Conservation (phyloP, 92 coral and sea anemone genomes). For the Epizoanthus fatuus region DNA sequence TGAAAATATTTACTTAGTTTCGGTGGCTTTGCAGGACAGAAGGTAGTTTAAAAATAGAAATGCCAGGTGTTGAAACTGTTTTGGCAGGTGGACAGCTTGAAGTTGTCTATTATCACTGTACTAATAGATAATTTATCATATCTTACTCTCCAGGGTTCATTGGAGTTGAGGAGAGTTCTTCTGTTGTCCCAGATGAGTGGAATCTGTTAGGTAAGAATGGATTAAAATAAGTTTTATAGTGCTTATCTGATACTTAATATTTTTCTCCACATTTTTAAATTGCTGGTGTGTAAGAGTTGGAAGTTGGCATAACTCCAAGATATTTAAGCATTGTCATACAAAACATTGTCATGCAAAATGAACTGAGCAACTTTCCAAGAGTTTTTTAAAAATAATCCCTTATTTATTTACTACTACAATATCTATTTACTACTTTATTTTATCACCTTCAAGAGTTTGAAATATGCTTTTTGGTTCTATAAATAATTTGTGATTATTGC, state of each 20-base stretch:
- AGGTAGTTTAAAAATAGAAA: not conserved
- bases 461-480: not conserved
- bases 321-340: no score
- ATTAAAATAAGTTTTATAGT: no score
- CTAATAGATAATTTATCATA: not conserved
- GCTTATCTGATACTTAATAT: no score
- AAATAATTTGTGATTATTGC: not conserved
- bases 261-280: no score
- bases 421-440: no score
- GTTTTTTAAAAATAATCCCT: no score
- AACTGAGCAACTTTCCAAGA: no score
- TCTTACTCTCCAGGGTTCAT: not conserved
- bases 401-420: no score
- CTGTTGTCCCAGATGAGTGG: conserved; percentile 2
- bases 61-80: conserved; percentile 12
- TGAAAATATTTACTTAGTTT: not conserved
- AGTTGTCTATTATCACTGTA: not conserved
- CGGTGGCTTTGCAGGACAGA: not conserved
- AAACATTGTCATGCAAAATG: no score
- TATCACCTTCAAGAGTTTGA: no score
- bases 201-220: conserved; percentile 1
- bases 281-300: no score
- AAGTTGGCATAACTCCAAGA: no score
- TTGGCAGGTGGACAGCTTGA: not conserved
- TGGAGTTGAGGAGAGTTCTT: not conserved